Percentiles rank a stretch among this genome's conserved stretches.
phyloP scores from a whole-genome alignment of 2,888 invertebrate species.

The Deroplatys truncata region DNA sequence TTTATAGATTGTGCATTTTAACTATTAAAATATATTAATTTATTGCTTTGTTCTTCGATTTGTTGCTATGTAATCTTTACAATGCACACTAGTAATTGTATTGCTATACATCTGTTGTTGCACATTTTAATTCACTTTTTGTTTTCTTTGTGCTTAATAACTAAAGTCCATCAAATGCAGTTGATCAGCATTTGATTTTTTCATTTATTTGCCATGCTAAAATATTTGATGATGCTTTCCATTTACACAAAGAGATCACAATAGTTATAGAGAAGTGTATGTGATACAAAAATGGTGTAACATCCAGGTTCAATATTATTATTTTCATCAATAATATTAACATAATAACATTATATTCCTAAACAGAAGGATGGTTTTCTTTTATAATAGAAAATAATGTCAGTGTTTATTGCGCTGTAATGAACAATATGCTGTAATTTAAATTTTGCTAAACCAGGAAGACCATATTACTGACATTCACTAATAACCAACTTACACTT shows the following conservation, averaged over 20 bases:
- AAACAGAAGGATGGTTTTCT: background rate
- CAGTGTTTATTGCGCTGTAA: background rate
- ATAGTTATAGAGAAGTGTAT: background rate
- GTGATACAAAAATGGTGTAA: background rate
- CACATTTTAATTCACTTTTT: background rate
- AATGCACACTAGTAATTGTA: background rate
- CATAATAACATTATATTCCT: background rate
- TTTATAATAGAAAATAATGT: background rate
- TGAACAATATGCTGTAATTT: background rate
- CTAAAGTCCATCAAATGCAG: background rate
- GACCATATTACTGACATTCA: background rate
- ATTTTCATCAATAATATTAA: background rate
- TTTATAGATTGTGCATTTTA: background rate
- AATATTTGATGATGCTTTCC: background rate
- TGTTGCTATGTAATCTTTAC: background rate
- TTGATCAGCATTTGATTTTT: background rate
- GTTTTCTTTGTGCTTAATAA: background rate
- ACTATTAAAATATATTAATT: slow-evolving; percentile 13
- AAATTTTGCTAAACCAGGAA: background rate
- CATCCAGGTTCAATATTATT: too few relatives aligned
- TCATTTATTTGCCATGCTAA: background rate
- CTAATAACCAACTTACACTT: background rate
- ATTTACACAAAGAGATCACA: background rate
- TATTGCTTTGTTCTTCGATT: slow-evolving; percentile 9
- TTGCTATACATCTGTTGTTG: background rate